phyloP scores from a whole-genome alignment of 2,113 vertebrate species.

The Equus przewalskii region DNA sequence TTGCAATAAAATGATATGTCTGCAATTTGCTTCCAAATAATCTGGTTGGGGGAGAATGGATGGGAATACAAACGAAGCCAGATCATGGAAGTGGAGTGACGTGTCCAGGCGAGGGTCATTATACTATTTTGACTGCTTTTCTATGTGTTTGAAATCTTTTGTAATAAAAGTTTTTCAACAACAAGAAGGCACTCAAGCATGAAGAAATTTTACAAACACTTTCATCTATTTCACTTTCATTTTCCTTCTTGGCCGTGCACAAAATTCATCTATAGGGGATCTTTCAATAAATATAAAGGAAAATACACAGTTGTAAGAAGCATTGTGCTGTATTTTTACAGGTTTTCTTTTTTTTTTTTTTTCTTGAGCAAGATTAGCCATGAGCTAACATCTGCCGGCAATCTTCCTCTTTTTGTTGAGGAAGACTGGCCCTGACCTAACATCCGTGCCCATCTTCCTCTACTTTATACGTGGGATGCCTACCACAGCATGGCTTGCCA shows the following conservation, averaged over 20 bases:
- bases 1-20: background rate
- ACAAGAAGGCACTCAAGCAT: background rate
- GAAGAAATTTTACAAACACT: background rate
- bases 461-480: too few relatives aligned
- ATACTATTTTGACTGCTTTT: background rate
- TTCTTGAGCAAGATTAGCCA: too few relatives aligned
- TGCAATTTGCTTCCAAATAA: background rate
- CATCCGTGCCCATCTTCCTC: too few relatives aligned
- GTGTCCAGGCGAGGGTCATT: rapidly evolving
- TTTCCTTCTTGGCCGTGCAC: background rate
- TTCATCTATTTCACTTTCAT: background rate
- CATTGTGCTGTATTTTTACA: background rate
- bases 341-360: too few relatives aligned
- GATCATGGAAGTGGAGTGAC: background rate
- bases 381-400: too few relatives aligned
- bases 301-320: background rate
- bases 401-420: too few relatives aligned
- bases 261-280: background rate
- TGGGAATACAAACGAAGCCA: background rate
- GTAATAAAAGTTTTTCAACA: background rate
- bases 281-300: background rate
- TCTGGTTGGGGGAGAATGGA: background rate
- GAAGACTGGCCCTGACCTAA: too few relatives aligned
- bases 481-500: too few relatives aligned
- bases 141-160: background rate